Percentiles rank a stretch among this genome's conserved stretches.
Evolutionary conservation across 2,888 invertebrate species (phyloP).

Genomic region (Papilio gigon): DNA sequence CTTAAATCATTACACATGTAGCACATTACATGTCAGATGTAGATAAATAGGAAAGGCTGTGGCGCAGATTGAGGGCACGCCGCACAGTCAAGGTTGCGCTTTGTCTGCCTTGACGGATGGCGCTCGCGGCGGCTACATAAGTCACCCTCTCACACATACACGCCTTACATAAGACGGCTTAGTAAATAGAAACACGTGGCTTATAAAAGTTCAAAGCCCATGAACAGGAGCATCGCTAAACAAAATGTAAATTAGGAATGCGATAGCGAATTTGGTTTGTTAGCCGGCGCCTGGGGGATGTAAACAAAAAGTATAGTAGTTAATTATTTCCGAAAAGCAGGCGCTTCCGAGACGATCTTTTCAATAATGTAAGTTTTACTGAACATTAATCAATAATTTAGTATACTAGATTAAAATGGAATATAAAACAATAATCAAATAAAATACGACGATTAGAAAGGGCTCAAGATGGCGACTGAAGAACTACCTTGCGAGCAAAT

Average conservation of each 20-base stretch:
- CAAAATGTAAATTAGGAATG: not conserved
- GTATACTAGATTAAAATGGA: too few relatives aligned
- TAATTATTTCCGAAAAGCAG: too few relatives aligned
- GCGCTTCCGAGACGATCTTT: too few relatives aligned
- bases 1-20: not conserved
- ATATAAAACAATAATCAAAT: not conserved
- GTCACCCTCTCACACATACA: not conserved
- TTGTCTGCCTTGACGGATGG: conserved; percentile 25
- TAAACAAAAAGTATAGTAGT: too few relatives aligned
- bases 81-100: conserved; percentile 19
- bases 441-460: not conserved
- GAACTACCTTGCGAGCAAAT: not conserved
- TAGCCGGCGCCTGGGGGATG: too few relatives aligned
- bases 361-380: too few relatives aligned
- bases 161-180: not conserved
- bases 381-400: too few relatives aligned
- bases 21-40: not conserved
- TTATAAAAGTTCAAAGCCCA: not conserved
- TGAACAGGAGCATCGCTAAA: not conserved
- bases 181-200: not conserved
- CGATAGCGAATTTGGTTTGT: not conserved
- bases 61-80: conserved; percentile 7
- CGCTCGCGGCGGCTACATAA: not conserved
- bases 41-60: not conserved
- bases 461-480: not conserved